Percentiles rank a stretch among this genome's conserved stretches.
Evolutionary conservation across 1,140 invertebrate genomes (phyloP).

Genomic region (Andricus grossulariae): DNA sequence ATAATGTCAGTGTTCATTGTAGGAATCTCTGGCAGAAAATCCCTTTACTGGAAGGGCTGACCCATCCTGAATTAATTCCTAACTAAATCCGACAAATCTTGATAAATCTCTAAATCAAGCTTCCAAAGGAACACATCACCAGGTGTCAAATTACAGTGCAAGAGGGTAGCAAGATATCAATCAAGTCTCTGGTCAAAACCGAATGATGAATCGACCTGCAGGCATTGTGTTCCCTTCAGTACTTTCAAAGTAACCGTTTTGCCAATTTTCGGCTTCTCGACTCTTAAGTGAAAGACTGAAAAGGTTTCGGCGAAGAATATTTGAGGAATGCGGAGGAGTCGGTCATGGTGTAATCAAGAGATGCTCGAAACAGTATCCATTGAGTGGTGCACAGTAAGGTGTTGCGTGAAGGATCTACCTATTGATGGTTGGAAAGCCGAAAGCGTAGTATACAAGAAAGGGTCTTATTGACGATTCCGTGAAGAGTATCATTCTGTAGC

Average conservation of each 20-base stretch:
- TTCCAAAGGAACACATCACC: not conserved
- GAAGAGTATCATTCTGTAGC: slow-evolving; percentile 49
- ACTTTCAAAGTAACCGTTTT: slow-evolving; percentile 10
- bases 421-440: slow-evolving; percentile 44
- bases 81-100: too few species aligned
- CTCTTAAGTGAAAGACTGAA: slow-evolving; percentile 5
- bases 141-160: slow-evolving; percentile 3
- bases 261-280: slow-evolving; percentile 8
- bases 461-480: slow-evolving; percentile 52
- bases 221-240: not conserved
- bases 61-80: too few species aligned
- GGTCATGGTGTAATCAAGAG: slow-evolving; percentile 18
- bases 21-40: too few species aligned
- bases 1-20: too few species aligned
- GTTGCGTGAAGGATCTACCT: slow-evolving; percentile 19
- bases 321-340: slow-evolving; percentile 9
- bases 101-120: too few species aligned
- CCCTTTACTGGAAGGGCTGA: too few species aligned
- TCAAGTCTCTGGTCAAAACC: not conserved
- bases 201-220: slow-evolving; percentile 3
- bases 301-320: slow-evolving; percentile 7
- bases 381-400: slow-evolving; percentile 17
- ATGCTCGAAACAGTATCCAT: slow-evolving; percentile 8
- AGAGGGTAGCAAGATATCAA: not conserved
- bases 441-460: slow-evolving; percentile 44